phyloP scores from a whole-genome alignment of 2,888 invertebrate genomes.

The Hymenopus coronatus region DNA sequence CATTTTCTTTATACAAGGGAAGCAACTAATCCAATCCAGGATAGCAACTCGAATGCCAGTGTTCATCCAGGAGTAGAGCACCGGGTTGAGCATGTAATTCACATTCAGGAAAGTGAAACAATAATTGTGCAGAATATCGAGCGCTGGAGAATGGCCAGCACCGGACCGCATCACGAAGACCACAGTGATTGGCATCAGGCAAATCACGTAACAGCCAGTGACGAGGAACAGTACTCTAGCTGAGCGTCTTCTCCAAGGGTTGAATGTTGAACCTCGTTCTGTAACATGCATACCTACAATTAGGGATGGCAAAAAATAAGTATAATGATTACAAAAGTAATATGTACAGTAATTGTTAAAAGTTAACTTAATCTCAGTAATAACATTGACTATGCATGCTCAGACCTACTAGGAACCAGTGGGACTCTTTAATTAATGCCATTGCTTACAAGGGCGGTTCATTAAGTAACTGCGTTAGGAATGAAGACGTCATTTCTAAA shows the following conservation, averaged over 20 bases:
- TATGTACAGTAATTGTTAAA: too few relatives aligned
- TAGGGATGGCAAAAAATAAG: too few relatives aligned
- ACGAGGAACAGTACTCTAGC: conserved; percentile 22
- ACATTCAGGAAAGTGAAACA: conserved; percentile 24
- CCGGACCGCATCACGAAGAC: conserved; percentile 10
- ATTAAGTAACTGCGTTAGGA: too few relatives aligned
- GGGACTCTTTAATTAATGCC: too few relatives aligned
- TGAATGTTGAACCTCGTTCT: neutral
- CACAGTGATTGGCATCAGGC: conserved; percentile 27
- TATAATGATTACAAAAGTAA: too few relatives aligned
- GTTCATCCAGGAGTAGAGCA: conserved; percentile 33
- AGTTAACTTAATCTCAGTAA: too few relatives aligned
- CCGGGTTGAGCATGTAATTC: conserved; percentile 28
- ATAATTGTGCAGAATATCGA: conserved; percentile 21
- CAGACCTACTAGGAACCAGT: too few relatives aligned
- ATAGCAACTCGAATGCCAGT: conserved; percentile 2
- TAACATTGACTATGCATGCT: too few relatives aligned
- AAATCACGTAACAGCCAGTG: conserved; percentile 18
- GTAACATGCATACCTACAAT: too few relatives aligned
- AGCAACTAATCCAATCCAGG: neutral
- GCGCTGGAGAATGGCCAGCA: neutral
- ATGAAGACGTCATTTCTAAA: too few relatives aligned
- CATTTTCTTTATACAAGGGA: neutral
- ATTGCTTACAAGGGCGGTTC: too few relatives aligned
- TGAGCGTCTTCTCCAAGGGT: conserved; percentile 5